Evolutionary conservation across 2,113 vertebrate genomes (phyloP), one percentile per base, ranked within the genome.

Genomic region (Verasper variegatus): DNA sequence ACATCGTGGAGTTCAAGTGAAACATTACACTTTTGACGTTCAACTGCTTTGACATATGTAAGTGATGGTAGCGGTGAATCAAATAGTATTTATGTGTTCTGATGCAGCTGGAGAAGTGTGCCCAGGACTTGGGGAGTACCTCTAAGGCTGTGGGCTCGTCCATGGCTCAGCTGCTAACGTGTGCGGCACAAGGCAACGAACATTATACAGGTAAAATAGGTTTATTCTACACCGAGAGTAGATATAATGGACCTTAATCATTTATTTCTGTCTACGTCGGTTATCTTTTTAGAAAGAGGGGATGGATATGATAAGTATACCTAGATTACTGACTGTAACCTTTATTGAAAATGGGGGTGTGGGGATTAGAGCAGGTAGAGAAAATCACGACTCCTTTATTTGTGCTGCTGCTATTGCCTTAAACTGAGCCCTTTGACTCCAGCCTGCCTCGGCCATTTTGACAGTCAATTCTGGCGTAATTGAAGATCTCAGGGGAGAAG

Each of bases 71-170:
- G 1, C 55, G 60, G 23, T 63, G 9, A 64, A 23, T 42, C 3
- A 27, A 26, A 23, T 40, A 15, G 20, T 56, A 12, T 82, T 24
- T 78, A 12, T 79, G 51, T 24, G 2, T 42, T 2, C 55, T 61
- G 37, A n/a, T 72, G 12, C 85, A 99, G 98, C 93, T 99, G 73
- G 97, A 99, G 92, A 99, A 98, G 81, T 99, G 98, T 66, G 96
- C 98, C 51, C 98, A 99, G 92, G 98, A 99, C 87, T 93, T 99
- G 77, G 98, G 98, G 65, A 98, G 97, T 77, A 99, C 97, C 0
- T 99, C 98, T 0, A 99, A 99, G 91, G 95, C 98, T 2, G 98
- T 99, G 0, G 98, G 98, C 20, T 99, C 98, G 0, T 99, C 97
- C 20, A 99, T 99, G 98, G 98, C 98, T 0, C 98, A 99, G 89